Evolutionary conservation across 2,113 vertebrate genomes (phyloP).

Genomic region (Tricholaema leucomelas): DNA sequence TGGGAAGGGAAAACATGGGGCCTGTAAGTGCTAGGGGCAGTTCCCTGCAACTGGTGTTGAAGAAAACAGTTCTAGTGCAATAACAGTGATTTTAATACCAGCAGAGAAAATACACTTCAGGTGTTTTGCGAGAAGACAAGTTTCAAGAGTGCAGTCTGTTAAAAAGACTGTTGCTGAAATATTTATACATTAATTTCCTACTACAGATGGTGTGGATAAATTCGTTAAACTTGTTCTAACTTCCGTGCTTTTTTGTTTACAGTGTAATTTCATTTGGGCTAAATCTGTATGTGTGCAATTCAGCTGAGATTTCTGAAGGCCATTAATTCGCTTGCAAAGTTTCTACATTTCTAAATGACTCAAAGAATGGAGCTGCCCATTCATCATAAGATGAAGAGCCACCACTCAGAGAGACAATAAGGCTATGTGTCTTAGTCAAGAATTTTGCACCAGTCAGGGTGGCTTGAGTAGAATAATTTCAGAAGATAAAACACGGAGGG

Average conservation of each 20-base stretch:
- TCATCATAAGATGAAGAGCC: conserved; percentile 40
- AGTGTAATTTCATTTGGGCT: neutral
- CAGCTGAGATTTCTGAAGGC: neutral
- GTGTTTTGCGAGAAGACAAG: neutral
- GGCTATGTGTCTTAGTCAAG: conserved; percentile 45
- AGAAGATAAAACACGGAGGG: conserved; percentile 23
- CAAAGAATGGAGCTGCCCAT: conserved; percentile 1
- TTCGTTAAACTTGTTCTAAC: neutral
- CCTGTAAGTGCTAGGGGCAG: neutral
- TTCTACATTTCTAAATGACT: conserved; percentile 11
- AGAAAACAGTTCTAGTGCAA: neutral
- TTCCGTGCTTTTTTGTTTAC: neutral
- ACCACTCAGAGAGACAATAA: neutral
- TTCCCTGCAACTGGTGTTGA: neutral
- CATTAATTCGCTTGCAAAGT: neutral
- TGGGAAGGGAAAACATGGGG: neutral
- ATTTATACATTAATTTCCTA: neutral
- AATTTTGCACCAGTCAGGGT: neutral
- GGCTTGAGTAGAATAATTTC: conserved; percentile 9
- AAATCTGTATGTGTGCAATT: neutral
- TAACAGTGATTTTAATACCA: neutral
- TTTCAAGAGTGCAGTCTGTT: neutral
- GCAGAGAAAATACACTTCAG: neutral
- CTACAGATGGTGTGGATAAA: neutral
- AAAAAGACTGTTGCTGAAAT: neutral